Evolutionary conservation across 2,797 vertebrate species (phyloP), one percentile per base, ranked within the genome.

Genomic region (Pyrrhura leucotis): DNA sequence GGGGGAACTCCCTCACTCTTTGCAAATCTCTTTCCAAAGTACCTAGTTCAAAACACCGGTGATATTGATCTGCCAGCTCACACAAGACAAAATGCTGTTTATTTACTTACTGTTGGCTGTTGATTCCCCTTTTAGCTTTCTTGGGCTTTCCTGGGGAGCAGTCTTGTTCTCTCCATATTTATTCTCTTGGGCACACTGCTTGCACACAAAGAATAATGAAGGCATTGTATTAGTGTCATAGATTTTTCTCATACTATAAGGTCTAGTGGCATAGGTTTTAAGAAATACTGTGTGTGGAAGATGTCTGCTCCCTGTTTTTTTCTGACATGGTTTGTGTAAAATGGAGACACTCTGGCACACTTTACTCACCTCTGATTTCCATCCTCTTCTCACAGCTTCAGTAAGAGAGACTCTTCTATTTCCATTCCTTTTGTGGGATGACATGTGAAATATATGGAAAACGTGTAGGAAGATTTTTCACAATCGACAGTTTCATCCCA

Each of bases 391-490:
- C 78, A 79, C 48, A 93, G 63, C 68, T 91, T 94, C 29, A 9
- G 67, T 82, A 73, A 79, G 82, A 95, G 53, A 53, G 85, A 76
- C 80, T 88, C 48, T 89, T 95, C 95, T 96, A 94, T 94, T 96
- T 95, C 79, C 83, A 90, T 81, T 90, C 48, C 37, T 94, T 95
- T 95, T 85, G 95, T 94, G 80, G 95, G 96, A 95, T 88, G 93
- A 42, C 51, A 86, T 93, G 77, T 71, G 92, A 89, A 96, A 95
- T 96, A 90, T 93, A 94, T 87, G 95, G 93, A 96, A 95, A 93
- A 93, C 0, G 71, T 94, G 96, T 96, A 67, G 96, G 95, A 96
- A 93, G 95, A 76, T 58, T 91, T 92, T 95, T 96, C 89, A 92
- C 82, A 67, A 96, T 94, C 2, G 0, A 74, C 89, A 84, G 2